Evolutionary conservation across 2,888 invertebrate genomes (phyloP).

Genomic region (Synergus itoensis): DNA sequence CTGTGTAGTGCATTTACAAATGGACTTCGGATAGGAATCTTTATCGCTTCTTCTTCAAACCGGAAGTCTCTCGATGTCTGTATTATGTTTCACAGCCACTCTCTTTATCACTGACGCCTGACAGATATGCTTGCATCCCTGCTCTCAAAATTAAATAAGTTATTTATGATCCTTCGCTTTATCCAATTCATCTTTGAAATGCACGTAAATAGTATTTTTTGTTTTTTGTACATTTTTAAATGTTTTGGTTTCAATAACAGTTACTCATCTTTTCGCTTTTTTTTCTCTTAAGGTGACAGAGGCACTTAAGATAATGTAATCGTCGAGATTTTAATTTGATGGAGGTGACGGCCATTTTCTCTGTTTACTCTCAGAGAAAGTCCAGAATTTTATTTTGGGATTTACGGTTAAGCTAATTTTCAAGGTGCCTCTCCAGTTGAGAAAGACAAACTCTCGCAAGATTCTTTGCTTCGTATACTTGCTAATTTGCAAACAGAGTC

Average conservation of each 20-base stretch:
- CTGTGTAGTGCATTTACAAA: background rate
- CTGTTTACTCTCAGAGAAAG: background rate
- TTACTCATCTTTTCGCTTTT: background rate
- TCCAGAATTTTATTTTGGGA: background rate
- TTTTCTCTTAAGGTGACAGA: background rate
- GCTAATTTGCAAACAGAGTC: background rate
- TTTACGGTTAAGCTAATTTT: slow-evolving; percentile 5
- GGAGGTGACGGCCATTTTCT: background rate
- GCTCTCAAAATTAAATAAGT: background rate
- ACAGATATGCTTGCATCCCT: background rate
- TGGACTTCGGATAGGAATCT: slow-evolving; percentile 14
- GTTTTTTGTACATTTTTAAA: background rate
- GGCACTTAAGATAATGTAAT: background rate
- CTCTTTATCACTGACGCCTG: slow-evolving; percentile 20
- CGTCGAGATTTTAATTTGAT: background rate
- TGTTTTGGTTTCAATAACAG: background rate
- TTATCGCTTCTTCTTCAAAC: slow-evolving; percentile 22
- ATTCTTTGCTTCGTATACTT: slow-evolving; percentile 8
- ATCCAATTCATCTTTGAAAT: background rate
- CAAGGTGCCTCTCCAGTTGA: background rate
- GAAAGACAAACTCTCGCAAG: background rate
- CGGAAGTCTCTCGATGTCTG: slow-evolving; percentile 25
- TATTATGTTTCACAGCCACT: slow-evolving; percentile 22
- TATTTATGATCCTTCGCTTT: background rate
- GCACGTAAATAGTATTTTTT: background rate